These are phyloP conservation scores for Adelphocoris suturalis DNA, from an alignment of 2,888 invertebrate genomes.

Conservation along the genomic window DNA sequence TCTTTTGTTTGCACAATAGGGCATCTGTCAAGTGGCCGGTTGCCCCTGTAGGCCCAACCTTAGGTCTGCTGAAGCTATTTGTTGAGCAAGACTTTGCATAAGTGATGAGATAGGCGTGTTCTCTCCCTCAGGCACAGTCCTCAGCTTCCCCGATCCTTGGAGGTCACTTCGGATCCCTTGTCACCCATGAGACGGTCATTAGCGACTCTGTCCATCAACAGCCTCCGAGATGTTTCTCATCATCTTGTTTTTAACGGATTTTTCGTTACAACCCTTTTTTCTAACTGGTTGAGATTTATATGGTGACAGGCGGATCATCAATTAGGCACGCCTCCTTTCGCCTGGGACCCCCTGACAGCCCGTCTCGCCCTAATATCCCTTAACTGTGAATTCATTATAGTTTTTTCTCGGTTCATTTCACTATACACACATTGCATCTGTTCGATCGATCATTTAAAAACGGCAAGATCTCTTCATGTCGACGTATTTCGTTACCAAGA, in stretches of 20 bases:
- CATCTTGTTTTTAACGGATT: constrained; percentile 63
- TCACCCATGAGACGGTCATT: constrained; percentile 64
- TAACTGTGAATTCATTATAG: constrained; percentile 48
- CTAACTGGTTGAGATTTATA: constrained; percentile 50
- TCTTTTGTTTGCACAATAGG: constrained; percentile 59
- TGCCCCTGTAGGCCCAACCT: constrained; percentile 5
- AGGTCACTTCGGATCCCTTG: constrained; percentile 46
- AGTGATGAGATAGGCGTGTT: constrained; percentile 60
- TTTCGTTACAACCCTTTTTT: constrained; percentile 34
- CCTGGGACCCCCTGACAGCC: constrained; percentile 33
- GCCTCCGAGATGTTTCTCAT: constrained; percentile 45
- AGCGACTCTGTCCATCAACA: constrained; percentile 59
- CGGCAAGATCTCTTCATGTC: not conserved
- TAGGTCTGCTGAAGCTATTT: constrained; percentile 40
- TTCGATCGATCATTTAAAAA: not conserved
- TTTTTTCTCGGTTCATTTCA: constrained; percentile 2
- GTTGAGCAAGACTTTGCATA: constrained; percentile 63
- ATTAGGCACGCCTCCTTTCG: constrained; percentile 55
- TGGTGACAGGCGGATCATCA: constrained; percentile 62
- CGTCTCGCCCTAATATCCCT: constrained; percentile 47
- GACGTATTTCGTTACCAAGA: not conserved
- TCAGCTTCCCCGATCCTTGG: not conserved
- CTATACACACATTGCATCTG: constrained; percentile 1
- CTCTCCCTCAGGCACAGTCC: not conserved
- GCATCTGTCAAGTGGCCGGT: constrained; percentile 62